Base-by-base conservation (phyloP, 2,113 vertebrate genomes). In the Coreoperca whiteheadi region DNA sequence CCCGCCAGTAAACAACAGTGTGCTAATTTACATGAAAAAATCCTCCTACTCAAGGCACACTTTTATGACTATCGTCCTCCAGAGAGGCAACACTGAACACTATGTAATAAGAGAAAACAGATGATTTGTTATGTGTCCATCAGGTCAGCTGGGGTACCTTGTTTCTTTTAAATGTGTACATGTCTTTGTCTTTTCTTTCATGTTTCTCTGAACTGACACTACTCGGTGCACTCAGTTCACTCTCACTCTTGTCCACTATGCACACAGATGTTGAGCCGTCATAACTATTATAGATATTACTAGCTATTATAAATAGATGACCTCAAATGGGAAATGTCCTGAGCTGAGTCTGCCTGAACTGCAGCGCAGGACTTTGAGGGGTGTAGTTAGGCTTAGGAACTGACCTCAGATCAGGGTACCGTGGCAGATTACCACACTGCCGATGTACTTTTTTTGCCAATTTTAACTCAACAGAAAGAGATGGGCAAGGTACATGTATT, bases 221-320 rank as follows among this genome's bases (percentile, higher is more conserved):
- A 32, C 79, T 48, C 8, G 4, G 59, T 84, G 68, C 28, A 76
- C 51, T 57, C 32, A 51, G 25, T 82, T 67, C 21, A 30, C 78
- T 74, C 28, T 64, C 56, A 15, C 51, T 67, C 32, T 39, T 66
- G 16, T 63, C 34, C 30, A 56, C 59, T 60, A 11, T n/a, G 63
- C 71, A 59, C 73, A 74, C 61, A 65, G 78, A 87, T 59, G 41
- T 57, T 66, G 34, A 70, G 53, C 64, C 74, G 68, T 84, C 82
- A 78, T 86, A 82, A 76, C 82, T 77, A 82, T 82, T 88, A 77
- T 72, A 82, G 79, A 59, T 71, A 79, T 88, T 82, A 88, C 77
- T 77, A 57, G 48, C 56, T 50, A 53, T 87, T 89, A 88, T 87
- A 88, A 84, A 83, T 85, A 88, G 74, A 56, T 80, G 74, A 87